Evolutionary conservation across 2,113 vertebrate species (phyloP).

Genomic region (Pao palembangensis): DNA sequence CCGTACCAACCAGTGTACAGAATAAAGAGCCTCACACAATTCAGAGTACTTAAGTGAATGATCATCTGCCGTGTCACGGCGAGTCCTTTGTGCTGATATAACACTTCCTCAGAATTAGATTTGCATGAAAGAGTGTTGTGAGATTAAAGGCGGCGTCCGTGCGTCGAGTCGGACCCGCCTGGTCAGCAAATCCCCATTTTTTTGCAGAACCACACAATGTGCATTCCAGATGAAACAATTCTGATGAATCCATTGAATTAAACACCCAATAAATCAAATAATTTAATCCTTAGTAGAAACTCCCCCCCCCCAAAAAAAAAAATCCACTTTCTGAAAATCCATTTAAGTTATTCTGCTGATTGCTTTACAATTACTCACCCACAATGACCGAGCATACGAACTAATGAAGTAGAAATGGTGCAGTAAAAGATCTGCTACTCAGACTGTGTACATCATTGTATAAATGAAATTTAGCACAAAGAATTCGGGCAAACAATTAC

Average conservation of each 20-base stretch:
- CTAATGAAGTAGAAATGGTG: neutral
- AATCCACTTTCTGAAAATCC: conserved; percentile 2
- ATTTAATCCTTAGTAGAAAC: neutral
- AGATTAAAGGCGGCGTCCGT: conserved; percentile 24
- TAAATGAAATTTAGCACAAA: neutral
- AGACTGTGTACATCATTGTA: conserved; percentile 1
- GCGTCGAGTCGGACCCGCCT: conserved; percentile 10
- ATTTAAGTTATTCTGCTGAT: conserved; percentile 1
- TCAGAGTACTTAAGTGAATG: conserved; percentile 13
- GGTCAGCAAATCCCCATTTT: conserved; percentile 11
- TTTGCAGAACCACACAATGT: neutral
- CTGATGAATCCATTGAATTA: conserved; percentile 1
- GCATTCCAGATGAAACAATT: neutral
- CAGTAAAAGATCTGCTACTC: neutral
- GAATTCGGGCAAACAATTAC: conserved; percentile 34
- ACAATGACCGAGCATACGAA: neutral
- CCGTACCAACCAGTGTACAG: neutral
- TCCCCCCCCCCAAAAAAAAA: neutral
- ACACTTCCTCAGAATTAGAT: conserved; percentile 18
- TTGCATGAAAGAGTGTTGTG: conserved; percentile 20
- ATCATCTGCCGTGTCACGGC: neutral
- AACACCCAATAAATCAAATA: conserved; percentile 3
- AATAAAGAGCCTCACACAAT: neutral
- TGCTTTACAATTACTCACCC: conserved; percentile 18
- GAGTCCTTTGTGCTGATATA: conserved; percentile 2